Percentiles rank a stretch among this genome's conserved stretches.
phyloP scores from a whole-genome alignment of 2,113 vertebrate genomes.

The Colinus virginianus region DNA sequence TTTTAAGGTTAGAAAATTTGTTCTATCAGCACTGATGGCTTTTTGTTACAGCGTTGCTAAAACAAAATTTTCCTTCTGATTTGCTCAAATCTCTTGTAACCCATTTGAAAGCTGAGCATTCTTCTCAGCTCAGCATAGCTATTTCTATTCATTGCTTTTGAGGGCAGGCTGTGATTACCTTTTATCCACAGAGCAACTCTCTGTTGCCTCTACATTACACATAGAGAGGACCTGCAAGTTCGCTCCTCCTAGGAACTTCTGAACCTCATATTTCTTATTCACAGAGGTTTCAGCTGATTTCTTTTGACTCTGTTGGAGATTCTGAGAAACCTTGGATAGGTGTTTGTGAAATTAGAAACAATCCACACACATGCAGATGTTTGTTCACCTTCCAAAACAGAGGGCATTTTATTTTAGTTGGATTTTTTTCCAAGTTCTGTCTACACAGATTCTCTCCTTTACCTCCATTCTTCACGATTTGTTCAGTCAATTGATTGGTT shows the following conservation, averaged over 20 bases:
- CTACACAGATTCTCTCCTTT: background rate
- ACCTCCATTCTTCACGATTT: background rate
- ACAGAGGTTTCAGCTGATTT: background rate
- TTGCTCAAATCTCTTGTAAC: background rate
- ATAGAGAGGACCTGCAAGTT: background rate
- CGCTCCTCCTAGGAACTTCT: background rate
- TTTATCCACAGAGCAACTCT: background rate
- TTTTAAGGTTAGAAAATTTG: background rate
- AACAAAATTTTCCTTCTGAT: background rate
- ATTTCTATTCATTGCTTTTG: background rate
- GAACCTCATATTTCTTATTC: background rate
- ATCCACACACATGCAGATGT: background rate
- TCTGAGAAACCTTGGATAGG: background rate
- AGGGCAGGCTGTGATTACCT: background rate
- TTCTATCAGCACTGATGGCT: background rate
- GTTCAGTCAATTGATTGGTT: conserved; percentile 21
- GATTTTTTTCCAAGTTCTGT: accelerated
- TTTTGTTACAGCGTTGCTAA: background rate
- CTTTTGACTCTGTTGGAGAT: background rate
- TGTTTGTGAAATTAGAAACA: background rate
- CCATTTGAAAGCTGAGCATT: background rate
- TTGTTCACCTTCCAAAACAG: background rate
- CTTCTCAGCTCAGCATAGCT: background rate
- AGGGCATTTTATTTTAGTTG: background rate
- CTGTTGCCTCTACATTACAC: background rate